Evolutionary conservation across 2,113 vertebrate species (phyloP).

Genomic region (Neotoma lepida): DNA sequence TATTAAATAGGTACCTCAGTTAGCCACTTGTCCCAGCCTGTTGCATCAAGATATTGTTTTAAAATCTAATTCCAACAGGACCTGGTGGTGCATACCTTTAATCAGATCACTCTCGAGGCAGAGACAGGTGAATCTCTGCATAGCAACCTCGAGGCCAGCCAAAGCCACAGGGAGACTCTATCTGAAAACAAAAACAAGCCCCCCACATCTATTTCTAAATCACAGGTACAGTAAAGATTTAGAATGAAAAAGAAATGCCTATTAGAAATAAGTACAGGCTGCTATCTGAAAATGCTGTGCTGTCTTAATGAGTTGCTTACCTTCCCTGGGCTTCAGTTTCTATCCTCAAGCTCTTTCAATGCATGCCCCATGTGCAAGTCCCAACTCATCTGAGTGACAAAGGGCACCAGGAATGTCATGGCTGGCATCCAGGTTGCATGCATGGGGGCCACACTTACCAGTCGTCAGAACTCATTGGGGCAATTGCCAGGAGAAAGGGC

Average conservation of each 20-base stretch:
- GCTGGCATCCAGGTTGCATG: background rate
- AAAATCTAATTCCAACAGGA: background rate
- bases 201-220: constrained; percentile 13
- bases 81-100: background rate
- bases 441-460: no score
- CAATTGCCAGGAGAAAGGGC: constrained; percentile 81
- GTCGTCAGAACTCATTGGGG: no score
- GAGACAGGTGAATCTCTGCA: background rate
- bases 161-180: background rate
- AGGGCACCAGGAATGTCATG: constrained; percentile 27
- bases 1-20: background rate
- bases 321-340: constrained; percentile 46
- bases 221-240: constrained; percentile 1
- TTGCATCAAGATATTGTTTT: background rate
- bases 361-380: background rate
- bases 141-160: background rate
- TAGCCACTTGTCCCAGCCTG: background rate
- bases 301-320: background rate
- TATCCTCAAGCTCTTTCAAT: background rate
- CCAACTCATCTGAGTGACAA: constrained; percentile 34
- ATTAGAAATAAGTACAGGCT: background rate
- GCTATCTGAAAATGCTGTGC: background rate
- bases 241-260: constrained; percentile 19
- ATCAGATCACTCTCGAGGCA: background rate
- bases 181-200: background rate